These are phyloP conservation scores for Amblyteles armatorius DNA, from an alignment of 2,888 invertebrate species.

Conservation along the genomic window DNA sequence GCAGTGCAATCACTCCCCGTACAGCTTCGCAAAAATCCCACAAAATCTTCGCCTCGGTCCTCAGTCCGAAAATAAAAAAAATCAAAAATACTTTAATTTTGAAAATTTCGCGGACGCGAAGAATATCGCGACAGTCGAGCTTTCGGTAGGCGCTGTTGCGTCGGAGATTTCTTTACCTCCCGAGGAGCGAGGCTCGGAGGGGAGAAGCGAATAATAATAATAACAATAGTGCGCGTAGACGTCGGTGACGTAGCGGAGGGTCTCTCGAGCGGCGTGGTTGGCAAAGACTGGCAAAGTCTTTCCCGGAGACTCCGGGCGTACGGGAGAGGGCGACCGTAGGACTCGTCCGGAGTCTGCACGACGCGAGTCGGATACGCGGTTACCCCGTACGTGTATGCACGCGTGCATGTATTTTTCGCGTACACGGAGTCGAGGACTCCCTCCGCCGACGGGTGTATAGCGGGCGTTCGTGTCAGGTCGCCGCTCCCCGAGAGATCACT, in stretches of 20 bases:
- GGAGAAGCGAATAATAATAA: background rate
- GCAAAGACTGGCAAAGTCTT: conserved; percentile 46
- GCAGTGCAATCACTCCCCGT: no score
- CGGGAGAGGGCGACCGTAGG: conserved; percentile 44
- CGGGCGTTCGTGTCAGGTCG: conserved; percentile 82
- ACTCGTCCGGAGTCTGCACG: conserved; percentile 55
- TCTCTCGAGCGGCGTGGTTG: background rate
- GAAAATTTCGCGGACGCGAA: background rate
- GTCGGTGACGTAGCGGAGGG: conserved; percentile 23
- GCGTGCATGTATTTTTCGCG: background rate
- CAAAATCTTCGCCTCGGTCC: background rate
- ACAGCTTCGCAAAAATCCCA: background rate
- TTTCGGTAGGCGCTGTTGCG: conserved; percentile 26
- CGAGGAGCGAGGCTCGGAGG: conserved; percentile 16
- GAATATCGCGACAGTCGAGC: background rate
- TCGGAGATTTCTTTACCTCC: conserved; percentile 40
- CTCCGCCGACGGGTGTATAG: conserved; percentile 70
- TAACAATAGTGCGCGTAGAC: background rate
- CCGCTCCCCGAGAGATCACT: conserved; percentile 84
- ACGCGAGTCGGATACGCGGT: conserved; percentile 28
- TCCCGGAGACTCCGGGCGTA: conserved; percentile 46
- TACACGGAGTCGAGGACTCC: conserved; percentile 1
- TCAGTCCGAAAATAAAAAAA: background rate
- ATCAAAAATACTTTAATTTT: background rate
- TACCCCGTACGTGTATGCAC: background rate